phyloP scores from a whole-genome alignment of 2,113 vertebrate genomes.

The Hymenochirus boettgeri region DNA sequence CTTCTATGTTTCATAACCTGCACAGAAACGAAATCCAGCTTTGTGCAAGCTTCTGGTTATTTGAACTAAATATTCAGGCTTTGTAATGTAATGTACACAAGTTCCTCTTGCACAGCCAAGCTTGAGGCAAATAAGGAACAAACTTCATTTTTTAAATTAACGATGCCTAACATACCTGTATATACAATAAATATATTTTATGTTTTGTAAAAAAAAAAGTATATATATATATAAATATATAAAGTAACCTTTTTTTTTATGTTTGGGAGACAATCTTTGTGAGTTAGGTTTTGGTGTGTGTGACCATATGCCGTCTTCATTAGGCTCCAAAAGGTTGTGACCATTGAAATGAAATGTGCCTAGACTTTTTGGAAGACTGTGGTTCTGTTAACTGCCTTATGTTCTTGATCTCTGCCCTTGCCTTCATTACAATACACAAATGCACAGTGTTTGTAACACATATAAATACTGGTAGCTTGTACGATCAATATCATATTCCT shows the following conservation, averaged over 20 bases:
- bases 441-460: conserved; percentile 6
- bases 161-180: conserved; percentile 12
- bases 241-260: conserved; percentile 30
- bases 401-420: not conserved
- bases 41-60: not conserved
- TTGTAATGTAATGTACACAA: not conserved
- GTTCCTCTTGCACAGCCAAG: conserved; percentile 9
- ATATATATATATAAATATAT: conserved; percentile 32
- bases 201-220: conserved; percentile 1
- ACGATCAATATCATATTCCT: conserved; percentile 4
- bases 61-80: not conserved
- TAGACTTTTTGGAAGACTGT: not conserved
- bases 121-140: not conserved
- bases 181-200: conserved; percentile 21
- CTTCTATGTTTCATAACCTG: not conserved
- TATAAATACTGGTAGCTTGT: not conserved
- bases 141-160: not conserved
- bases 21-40: not conserved
- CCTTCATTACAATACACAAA: no score
- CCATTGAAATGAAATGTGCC: not conserved
- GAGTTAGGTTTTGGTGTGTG: conserved; percentile 15
- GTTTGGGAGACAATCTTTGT: conserved; percentile 30
- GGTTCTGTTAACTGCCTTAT: conserved; percentile 2
- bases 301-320: not conserved
- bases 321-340: not conserved